These are phyloP conservation scores for Gorsachius goisagi DNA, from an alignment of 2,113 vertebrate species.

Conservation along the genomic window DNA sequence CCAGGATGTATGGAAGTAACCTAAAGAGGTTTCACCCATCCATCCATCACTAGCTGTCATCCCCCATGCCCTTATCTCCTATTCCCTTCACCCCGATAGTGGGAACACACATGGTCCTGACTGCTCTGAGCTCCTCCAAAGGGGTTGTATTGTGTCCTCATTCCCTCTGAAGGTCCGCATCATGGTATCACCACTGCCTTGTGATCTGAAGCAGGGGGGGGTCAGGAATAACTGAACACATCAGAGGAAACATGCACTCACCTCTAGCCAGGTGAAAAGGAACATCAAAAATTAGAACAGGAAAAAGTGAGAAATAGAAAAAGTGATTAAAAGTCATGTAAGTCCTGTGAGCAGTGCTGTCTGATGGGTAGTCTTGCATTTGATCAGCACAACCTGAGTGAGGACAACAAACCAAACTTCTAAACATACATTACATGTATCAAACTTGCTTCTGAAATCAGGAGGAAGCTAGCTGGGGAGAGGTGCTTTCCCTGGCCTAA, in stretches of 20 bases:
- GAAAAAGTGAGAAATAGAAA: background rate
- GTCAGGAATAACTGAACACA: background rate
- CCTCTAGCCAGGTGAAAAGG: background rate
- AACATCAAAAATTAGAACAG: background rate
- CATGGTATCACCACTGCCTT: background rate
- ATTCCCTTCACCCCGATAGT: background rate
- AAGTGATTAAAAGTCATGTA: background rate
- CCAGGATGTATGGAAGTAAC: background rate
- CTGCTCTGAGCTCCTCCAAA: background rate
- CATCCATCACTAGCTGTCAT: background rate
- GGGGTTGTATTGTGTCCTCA: background rate
- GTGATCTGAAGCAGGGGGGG: background rate
- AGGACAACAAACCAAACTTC: background rate
- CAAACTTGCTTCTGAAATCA: background rate
- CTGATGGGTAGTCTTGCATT: background rate
- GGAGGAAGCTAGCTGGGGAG: accelerated
- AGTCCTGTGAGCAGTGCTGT: background rate
- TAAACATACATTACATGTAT: background rate
- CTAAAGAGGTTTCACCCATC: background rate
- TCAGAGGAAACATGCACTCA: background rate
- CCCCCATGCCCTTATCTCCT: background rate
- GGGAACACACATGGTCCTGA: background rate
- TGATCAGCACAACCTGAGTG: background rate
- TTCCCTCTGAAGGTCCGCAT: background rate
- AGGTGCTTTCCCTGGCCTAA: background rate